Percentiles rank a stretch among this genome's conserved stretches.
These are phyloP conservation scores for Drosophila incognita DNA, from an alignment of 2,888 invertebrate species.

Conservation along the genomic window DNA sequence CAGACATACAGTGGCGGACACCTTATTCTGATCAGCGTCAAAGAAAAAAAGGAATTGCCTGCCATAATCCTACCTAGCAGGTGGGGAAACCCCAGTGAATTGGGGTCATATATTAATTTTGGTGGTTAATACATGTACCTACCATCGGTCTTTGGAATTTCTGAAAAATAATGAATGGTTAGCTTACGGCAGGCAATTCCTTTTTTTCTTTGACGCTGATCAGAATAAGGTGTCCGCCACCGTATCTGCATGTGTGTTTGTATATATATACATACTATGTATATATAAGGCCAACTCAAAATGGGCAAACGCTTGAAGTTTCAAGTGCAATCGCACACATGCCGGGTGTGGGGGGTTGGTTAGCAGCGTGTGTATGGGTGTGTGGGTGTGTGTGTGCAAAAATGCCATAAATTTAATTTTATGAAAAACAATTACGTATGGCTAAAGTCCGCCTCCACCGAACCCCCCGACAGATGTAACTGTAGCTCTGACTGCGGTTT, in stretches of 20 bases:
- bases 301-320: conserved; percentile 62
- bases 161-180: no score
- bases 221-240: no score
- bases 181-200: no score
- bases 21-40: no score
- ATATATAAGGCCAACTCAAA: conserved; percentile 40
- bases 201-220: no score
- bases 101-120: no score
- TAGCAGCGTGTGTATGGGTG: background rate
- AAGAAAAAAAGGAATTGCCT: no score
- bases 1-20: no score
- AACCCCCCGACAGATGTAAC: conserved; percentile 62
- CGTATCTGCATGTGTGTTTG: conserved; percentile 13
- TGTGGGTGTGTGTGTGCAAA: conserved; percentile 48
- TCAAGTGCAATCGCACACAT: conserved; percentile 64
- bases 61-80: no score
- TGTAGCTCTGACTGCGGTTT: conserved; percentile 74
- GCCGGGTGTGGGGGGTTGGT: background rate
- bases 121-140: no score
- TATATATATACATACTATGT: background rate
- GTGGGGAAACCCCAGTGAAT: no score
- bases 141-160: no score
- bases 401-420: conserved; percentile 79
- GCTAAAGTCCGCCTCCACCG: conserved; percentile 39
- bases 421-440: conserved; percentile 79